Base-by-base conservation (phyloP, 92 coral and sea anemone genomes). In the Epizoanthus rinbou region DNA sequence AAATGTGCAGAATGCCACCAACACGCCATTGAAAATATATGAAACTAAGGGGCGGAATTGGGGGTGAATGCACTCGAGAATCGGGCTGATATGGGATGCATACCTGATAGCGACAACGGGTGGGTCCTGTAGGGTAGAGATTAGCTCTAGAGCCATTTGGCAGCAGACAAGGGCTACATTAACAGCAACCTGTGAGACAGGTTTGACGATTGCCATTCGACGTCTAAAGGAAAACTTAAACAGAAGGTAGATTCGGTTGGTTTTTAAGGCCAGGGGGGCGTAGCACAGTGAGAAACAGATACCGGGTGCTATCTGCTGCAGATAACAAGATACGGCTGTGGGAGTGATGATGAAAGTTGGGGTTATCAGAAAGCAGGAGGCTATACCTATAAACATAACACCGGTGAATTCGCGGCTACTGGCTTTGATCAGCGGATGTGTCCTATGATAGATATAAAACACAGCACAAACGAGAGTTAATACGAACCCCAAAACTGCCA, bases 401-500 rank as follows among this genome's bases (percentile, higher is more conserved):
- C 82, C 45, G 11, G 82, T 78, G 57, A 78, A 78, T 39, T 78
- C 70, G 59, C 82, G 82, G 22, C 82, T 78, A 60, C 82, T 78
- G 52, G 82, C 82, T 62, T 78, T 78, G 70, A 78, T 78, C 37
- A 78, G 59, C 21, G 82, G 71, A 17, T 78, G 37, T 1, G 65
- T 17, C 24, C 56, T 78, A 37, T 78, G 82, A 78, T 78, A 78
- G 17, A 78, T 24, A 43, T 78, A 78, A 45, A 78, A 78, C 25
- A 45, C 82, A 3, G 82, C 82, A 66, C 80, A 53, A 41, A 73
- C 79, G 39, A 81, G 52, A 65, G 84, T 37, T 62, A 64, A 41
- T 21, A 72, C 17, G 16, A 86, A 80, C 39, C 86, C 86, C 39
- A 86, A 56, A 19, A 25, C 85, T 18, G 90, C 64, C 31, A 86